Conservation (phyloP, 37 sponge, comb jelly and placozoan genomes). For the Ephydatia muelleri region DNA sequence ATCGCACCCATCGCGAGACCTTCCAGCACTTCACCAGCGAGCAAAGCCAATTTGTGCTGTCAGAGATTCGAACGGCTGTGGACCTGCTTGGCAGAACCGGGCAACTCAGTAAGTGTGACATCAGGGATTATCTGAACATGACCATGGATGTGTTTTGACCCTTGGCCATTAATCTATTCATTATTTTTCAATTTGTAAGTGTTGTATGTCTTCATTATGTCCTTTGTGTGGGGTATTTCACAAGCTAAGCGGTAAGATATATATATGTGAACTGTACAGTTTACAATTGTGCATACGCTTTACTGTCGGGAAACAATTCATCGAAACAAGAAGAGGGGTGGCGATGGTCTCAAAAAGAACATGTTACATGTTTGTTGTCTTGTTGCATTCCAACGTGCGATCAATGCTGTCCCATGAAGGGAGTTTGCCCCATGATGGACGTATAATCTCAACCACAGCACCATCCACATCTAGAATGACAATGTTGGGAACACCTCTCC, state of each 20-base stretch:
- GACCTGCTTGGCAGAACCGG: background rate
- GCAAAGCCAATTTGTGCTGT: conserved; percentile 17
- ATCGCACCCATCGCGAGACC: conserved; percentile 15
- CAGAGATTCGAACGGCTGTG: background rate
- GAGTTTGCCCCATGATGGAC: background rate
- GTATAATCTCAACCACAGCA: background rate
- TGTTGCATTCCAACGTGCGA: background rate
- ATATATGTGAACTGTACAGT: no score
- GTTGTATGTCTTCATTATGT: no score
- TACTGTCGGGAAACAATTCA: no score
- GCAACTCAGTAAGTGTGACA: background rate
- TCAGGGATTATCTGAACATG: background rate
- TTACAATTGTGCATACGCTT: no score
- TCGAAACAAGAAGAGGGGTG: no score
- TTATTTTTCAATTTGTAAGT: no score
- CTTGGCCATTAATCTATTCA: no score
- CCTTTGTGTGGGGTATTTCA: no score
- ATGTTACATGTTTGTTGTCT: background rate
- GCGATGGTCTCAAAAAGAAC: no score
- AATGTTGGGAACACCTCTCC: background rate
- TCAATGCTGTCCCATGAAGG: background rate
- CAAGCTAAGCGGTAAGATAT: no score
- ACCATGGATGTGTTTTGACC: background rate
- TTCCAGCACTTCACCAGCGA: conserved; percentile 42
- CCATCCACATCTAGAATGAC: background rate